A percentile compares a stretch with the other conserved stretches of the same genome.
Conservation (phyloP, 2,888 invertebrate species). For the Rapana venosa region DNA sequence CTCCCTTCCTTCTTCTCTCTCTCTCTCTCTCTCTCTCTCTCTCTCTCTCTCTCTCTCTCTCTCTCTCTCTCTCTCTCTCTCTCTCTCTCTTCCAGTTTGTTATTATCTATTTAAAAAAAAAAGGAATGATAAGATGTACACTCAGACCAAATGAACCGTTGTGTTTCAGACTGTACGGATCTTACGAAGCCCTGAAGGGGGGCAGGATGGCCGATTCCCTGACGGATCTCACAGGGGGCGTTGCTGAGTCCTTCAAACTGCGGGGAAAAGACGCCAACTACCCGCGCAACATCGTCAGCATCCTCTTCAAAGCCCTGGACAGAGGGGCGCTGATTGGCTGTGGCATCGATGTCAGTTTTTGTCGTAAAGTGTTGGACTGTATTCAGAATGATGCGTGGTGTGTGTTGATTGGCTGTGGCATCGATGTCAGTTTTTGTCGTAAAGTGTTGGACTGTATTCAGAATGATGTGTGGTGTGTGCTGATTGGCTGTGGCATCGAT, state of each 20-base stretch:
- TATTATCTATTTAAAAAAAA: too few species aligned
- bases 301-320: slow-evolving; percentile 74
- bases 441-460: too few species aligned
- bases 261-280: slow-evolving; percentile 61
- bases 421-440: slow-evolving; percentile 63
- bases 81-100: too few species aligned
- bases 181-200: slow-evolving; percentile 75
- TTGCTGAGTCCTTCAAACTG: slow-evolving; percentile 70
- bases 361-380: neutral
- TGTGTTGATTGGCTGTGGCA: slow-evolving; percentile 71
- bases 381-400: too few species aligned
- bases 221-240: slow-evolving; percentile 74
- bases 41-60: too few species aligned
- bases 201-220: slow-evolving; percentile 70
- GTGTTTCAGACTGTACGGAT: slow-evolving; percentile 71
- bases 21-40: too few species aligned
- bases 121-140: too few species aligned
- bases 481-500: slow-evolving; percentile 74
- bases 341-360: slow-evolving; percentile 69
- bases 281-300: slow-evolving; percentile 70
- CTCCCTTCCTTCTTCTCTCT: too few species aligned
- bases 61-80: too few species aligned
- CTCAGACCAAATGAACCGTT: too few species aligned
- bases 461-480: neutral
- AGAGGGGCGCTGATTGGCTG: slow-evolving; percentile 73